Conservation (phyloP, 2,113 vertebrate genomes). For the Chaetodon auriga region DNA sequence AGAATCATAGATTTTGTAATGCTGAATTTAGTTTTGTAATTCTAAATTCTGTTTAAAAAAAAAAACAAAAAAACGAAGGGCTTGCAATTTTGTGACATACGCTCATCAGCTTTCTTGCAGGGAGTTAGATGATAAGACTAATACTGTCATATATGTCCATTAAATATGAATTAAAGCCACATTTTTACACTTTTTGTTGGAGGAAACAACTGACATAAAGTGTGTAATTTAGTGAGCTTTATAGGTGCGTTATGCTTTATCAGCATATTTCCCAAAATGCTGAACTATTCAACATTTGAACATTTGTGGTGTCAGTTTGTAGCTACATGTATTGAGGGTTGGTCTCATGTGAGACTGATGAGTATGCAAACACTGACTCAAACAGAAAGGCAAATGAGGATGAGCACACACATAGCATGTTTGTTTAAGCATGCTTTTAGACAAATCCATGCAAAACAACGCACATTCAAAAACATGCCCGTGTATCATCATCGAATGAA, state of each 20-base stretch:
- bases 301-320: not conserved
- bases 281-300: no score
- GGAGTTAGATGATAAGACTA: not conserved
- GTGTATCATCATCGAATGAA: not conserved
- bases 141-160: not conserved
- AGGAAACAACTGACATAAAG: not conserved
- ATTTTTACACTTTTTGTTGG: no score
- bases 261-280: not conserved
- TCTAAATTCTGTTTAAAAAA: not conserved
- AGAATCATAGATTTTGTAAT: not conserved
- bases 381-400: slow-evolving; percentile 1
- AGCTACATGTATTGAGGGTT: not conserved
- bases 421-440: slow-evolving; percentile 33
- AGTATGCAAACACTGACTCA: slow-evolving; percentile 2
- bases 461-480: not conserved
- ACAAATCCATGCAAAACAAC: slow-evolving; percentile 49
- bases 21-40: not conserved
- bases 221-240: no score
- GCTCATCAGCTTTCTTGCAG: not conserved
- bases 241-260: no score
- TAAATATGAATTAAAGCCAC: no score
- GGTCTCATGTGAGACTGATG: not conserved
- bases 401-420: not conserved
- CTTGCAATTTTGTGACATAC: not conserved
- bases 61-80: no score